These are phyloP conservation scores for Hemitrygon akajei DNA, from an alignment of 2,797 vertebrate species.

Conservation along the genomic window DNA sequence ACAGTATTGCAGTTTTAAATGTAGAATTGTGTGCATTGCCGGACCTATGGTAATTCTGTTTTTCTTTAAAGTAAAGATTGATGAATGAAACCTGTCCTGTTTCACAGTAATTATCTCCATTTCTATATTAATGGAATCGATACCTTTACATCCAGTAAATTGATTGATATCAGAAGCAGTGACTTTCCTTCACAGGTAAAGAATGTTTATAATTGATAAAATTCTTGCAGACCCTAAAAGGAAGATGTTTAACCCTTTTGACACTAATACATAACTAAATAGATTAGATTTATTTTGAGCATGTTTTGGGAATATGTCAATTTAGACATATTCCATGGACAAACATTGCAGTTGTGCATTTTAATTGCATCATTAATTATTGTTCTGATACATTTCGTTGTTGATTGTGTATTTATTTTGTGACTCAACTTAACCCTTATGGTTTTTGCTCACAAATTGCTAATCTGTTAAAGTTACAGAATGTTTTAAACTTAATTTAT, in stretches of 20 bases:
- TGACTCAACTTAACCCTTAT: slow-evolving; percentile 58
- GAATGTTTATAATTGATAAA: background rate
- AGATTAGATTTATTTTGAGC: background rate
- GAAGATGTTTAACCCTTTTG: slow-evolving; percentile 22
- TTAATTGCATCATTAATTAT: background rate
- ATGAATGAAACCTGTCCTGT: background rate
- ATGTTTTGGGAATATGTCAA: background rate
- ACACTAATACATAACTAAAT: background rate
- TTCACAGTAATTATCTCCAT: background rate
- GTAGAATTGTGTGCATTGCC: background rate
- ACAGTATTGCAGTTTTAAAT: slow-evolving; percentile 27
- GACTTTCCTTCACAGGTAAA: background rate
- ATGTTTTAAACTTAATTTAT: slow-evolving; percentile 71
- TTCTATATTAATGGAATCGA: background rate
- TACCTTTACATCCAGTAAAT: slow-evolving; percentile 7
- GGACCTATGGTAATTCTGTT: background rate
- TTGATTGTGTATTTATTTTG: background rate
- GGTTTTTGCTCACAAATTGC: slow-evolving; percentile 68
- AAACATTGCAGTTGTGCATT: background rate
- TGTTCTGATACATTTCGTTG: background rate
- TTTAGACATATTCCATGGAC: background rate
- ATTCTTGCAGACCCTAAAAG: background rate
- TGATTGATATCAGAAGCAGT: background rate
- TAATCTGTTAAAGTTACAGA: slow-evolving; percentile 61
- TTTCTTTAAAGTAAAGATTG: slow-evolving; percentile 5